Base-by-base conservation (phyloP, 2,797 vertebrate species). In the Trematocara caparti region DNA sequence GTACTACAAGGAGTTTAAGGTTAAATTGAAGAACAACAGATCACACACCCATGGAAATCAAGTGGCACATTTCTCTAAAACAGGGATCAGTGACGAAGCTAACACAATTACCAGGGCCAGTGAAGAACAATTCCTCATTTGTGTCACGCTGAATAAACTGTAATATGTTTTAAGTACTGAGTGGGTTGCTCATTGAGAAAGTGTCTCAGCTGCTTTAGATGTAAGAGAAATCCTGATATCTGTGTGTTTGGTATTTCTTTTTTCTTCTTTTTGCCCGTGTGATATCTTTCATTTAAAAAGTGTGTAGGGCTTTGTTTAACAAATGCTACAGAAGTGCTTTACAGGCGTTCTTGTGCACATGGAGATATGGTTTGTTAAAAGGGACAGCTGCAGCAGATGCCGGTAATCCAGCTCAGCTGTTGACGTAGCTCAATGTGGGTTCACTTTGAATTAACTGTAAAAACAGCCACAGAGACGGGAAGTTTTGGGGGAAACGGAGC, bases 351-450 rank as follows among this genome's bases (percentile, higher is more conserved):
- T 48, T 62, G 72, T 55, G 45, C 14, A 83, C 49, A 66, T 48
- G 30, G 76, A 85, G 72, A 82, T 51, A 32, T 8, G 51, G 83
- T 49, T 45, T 73, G 81, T 83, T 71, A 38, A 51, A 59, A 55
- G n/a, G n/a, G 57, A 75, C 89, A 91, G 83, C 85, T 90, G 90
- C 73, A 82, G 76, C 76, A 81, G 73, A 86, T 80, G 77, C 51
- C 77, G 24, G 6, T 86, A 83, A 89, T 77, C 71, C 79, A 55
- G 32, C 24, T 81, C 86, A 84, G 85, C 83, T 87, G 88, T 59
- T 85, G 43, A 69, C 76, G n/a, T 76, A 7, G 7, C 49, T 82
- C 75, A 66, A 5, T 64, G 47, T 78, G 59, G 36, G 6, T 74
- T 43, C 30, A 69, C 49, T 64, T 69, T 17, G 5, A 64, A 62